These are phyloP conservation scores for Cephalopholis sonnerati DNA, from an alignment of 2,113 vertebrate genomes.

Conservation along the genomic window DNA sequence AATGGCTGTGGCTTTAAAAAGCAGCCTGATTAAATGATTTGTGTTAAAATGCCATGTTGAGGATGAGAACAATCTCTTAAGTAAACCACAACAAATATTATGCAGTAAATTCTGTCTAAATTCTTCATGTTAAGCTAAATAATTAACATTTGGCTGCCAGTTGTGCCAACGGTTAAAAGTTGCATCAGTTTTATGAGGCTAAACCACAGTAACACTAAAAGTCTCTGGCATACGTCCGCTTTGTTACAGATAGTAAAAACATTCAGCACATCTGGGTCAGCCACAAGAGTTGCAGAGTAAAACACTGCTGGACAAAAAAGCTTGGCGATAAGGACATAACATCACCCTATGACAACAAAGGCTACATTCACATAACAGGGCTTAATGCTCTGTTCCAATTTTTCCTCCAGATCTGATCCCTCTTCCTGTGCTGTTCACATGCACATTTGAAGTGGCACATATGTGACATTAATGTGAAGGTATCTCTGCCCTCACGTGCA, in stretches of 20 bases:
- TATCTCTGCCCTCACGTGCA: too few relatives aligned
- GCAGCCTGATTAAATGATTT: constrained; percentile 48
- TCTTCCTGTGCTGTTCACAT: too few relatives aligned
- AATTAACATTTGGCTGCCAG: constrained; percentile 64
- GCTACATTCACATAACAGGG: too few relatives aligned
- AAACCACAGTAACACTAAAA: constrained; percentile 60
- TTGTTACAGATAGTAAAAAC: constrained; percentile 17
- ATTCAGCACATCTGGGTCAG: constrained; percentile 23
- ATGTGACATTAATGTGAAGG: too few relatives aligned
- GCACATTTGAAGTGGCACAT: too few relatives aligned
- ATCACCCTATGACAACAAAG: not conserved
- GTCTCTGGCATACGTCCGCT: constrained; percentile 51
- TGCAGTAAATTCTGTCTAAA: constrained; percentile 35
- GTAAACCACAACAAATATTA: constrained; percentile 53
- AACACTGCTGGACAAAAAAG: constrained; percentile 42
- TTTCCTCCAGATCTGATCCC: too few relatives aligned
- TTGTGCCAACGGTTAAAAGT: constrained; percentile 68
- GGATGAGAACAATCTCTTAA: constrained; percentile 41
- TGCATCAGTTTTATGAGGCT: constrained; percentile 63
- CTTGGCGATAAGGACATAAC: not conserved
- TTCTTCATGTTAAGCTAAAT: constrained; percentile 58
- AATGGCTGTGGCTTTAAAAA: constrained; percentile 35
- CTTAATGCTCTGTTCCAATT: too few relatives aligned
- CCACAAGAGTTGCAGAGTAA: constrained; percentile 33
- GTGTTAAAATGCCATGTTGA: constrained; percentile 46